Evolutionary conservation across 2,797 vertebrate genomes (phyloP).

Genomic region (Carcharodon carcharias): DNA sequence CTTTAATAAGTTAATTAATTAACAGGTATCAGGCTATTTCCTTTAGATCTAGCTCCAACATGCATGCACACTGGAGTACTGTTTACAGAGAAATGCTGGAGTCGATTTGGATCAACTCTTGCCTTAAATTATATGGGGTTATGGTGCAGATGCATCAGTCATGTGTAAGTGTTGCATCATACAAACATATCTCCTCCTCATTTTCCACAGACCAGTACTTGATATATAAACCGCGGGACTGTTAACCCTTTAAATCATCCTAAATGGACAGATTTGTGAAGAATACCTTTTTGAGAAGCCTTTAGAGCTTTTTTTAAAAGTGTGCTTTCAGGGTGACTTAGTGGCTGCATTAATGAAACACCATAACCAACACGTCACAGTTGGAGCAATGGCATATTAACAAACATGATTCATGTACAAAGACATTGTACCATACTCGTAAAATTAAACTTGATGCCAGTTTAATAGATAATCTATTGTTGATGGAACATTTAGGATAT

Average conservation of each 20-base stretch:
- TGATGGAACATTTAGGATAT: not conserved
- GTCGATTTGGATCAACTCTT: constrained; percentile 17
- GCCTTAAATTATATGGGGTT: not conserved
- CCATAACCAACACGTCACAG: not conserved
- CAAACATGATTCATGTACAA: not conserved
- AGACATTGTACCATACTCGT: not conserved
- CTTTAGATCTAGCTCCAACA: not conserved
- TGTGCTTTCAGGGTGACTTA: not conserved
- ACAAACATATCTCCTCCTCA: not conserved
- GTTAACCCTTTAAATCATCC: constrained; percentile 7
- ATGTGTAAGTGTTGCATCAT: constrained; percentile 2
- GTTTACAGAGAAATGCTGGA: constrained; percentile 23
- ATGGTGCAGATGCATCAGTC: not conserved
- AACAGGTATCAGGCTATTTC: not conserved
- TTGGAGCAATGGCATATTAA: not conserved
- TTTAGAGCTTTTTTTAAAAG: not conserved
- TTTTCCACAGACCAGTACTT: not conserved
- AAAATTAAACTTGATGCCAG: not conserved
- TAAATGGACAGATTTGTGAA: not conserved
- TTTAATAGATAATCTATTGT: not conserved
- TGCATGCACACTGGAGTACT: not conserved
- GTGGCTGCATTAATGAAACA: not conserved
- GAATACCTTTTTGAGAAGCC: not conserved
- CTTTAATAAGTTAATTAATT: not conserved
- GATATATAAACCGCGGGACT: not conserved